Percentiles rank a stretch among this genome's conserved stretches.
Evolutionary conservation across 2,797 vertebrate genomes (phyloP).

Genomic region (Epinephelus coioides): DNA sequence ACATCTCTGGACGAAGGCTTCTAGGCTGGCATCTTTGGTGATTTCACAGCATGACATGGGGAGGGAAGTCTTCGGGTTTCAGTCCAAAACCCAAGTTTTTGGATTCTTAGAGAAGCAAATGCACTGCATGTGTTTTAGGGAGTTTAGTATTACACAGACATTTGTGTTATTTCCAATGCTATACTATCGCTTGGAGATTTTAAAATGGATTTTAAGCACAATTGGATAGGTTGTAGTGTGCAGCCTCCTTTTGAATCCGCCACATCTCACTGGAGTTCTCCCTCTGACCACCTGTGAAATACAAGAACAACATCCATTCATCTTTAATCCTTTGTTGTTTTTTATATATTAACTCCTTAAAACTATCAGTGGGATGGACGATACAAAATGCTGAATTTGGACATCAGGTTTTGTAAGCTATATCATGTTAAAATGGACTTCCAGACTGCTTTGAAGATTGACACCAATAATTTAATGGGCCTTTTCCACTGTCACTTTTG

Average conservation of each 20-base stretch:
- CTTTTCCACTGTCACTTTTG: too few relatives aligned
- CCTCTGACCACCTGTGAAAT: slow-evolving; percentile 18
- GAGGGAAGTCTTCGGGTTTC: not conserved
- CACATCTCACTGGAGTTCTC: not conserved
- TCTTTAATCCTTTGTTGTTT: not conserved
- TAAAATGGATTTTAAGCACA: not conserved
- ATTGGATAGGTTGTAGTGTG: slow-evolving; percentile 1
- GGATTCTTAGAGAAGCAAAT: slow-evolving; percentile 9
- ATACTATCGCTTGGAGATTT: not conserved
- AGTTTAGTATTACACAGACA: not conserved
- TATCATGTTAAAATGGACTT: not conserved
- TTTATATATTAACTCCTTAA: not conserved
- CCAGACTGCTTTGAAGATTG: not conserved
- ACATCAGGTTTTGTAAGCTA: not conserved
- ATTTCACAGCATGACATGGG: slow-evolving; percentile 4
- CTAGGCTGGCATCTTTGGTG: not conserved
- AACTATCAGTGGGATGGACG: not conserved
- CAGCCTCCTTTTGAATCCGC: not conserved
- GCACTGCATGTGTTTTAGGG: not conserved
- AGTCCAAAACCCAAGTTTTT: not conserved
- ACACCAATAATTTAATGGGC: not conserved
- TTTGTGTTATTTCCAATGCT: not conserved
- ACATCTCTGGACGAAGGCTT: slow-evolving; percentile 27
- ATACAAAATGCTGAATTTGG: not conserved
- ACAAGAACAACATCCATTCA: not conserved